These are phyloP conservation scores for Nothoprocta perdicaria DNA, from an alignment of 2,113 vertebrate species.

Conservation along the genomic window DNA sequence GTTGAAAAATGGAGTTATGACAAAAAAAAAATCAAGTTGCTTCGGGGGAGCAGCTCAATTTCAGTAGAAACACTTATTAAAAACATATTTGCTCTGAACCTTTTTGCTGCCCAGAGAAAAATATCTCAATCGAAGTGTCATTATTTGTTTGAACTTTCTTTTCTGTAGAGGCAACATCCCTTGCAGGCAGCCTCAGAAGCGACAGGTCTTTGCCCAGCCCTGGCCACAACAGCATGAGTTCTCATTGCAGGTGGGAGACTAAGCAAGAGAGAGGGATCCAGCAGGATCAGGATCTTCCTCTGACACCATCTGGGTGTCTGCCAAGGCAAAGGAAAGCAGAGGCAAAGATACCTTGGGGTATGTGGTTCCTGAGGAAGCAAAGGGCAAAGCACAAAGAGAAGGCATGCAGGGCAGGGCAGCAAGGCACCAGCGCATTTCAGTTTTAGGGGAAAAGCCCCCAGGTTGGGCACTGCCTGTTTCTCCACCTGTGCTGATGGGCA, in stretches of 20 bases:
- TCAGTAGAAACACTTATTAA: constrained; percentile 43
- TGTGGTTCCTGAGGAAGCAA: fast-evolving
- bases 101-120: background rate
- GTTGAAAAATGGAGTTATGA: constrained; percentile 14
- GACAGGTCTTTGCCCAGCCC: fast-evolving
- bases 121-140: background rate
- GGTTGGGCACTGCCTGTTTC: background rate
- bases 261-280: fast-evolving
- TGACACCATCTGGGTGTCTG: too few relatives aligned
- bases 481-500: background rate
- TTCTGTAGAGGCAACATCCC: background rate
- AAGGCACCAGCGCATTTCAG: fast-evolving
- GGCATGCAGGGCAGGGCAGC: background rate
- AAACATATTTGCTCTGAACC: constrained; percentile 20
- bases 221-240: background rate
- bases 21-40: background rate
- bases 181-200: background rate
- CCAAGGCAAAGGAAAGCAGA: background rate
- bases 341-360: background rate
- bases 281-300: background rate
- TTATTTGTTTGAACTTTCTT: background rate
- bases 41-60: constrained; percentile 21
- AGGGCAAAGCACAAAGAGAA: background rate
- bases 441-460: background rate
- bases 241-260: background rate